phyloP scores from a whole-genome alignment of 2,113 vertebrate species.

The Corydoras maculifer region DNA sequence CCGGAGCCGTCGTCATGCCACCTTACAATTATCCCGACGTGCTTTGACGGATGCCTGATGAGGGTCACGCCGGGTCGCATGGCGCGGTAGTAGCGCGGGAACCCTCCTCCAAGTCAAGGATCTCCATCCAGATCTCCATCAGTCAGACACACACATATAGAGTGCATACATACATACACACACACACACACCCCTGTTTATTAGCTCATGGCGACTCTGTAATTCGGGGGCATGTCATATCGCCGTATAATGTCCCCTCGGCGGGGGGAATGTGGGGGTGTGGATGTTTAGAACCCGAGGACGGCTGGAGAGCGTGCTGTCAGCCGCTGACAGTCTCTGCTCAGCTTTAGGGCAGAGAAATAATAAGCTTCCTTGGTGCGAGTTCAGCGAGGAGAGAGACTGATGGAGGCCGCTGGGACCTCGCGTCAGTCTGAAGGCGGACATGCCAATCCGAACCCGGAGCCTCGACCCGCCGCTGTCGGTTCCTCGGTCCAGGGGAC shows the following conservation, averaged over 20 bases:
- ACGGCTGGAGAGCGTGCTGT: conserved; percentile 14
- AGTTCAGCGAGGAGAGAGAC: not conserved
- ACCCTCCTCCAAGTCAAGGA: not conserved
- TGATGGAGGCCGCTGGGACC: conserved; percentile 12
- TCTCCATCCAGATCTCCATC: not conserved
- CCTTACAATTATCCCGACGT: not conserved
- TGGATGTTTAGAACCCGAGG: conserved; percentile 34
- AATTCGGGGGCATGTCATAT: conserved; percentile 17
- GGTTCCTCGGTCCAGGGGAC: no score
- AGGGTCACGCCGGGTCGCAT: conserved; percentile 15
- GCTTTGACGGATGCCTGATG: not conserved
- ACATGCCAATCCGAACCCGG: conserved; percentile 38
- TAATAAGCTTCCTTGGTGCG: conserved; percentile 16
- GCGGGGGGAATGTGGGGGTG: conserved; percentile 19
- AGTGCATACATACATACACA: not conserved
- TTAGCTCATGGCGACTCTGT: conserved; percentile 24
- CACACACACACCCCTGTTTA: conserved; percentile 15
- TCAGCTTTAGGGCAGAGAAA: conserved; percentile 25
- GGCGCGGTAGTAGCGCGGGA: conserved; percentile 5
- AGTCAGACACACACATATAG: not conserved
- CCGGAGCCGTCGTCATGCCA: not conserved
- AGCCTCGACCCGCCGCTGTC: conserved; percentile 17
- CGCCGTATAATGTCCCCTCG: conserved; percentile 26
- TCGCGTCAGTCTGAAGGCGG: conserved; percentile 27
- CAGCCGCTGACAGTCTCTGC: conserved; percentile 20